Conservation (phyloP, 2,113 vertebrate genomes). For the Antennarius striatus region DNA sequence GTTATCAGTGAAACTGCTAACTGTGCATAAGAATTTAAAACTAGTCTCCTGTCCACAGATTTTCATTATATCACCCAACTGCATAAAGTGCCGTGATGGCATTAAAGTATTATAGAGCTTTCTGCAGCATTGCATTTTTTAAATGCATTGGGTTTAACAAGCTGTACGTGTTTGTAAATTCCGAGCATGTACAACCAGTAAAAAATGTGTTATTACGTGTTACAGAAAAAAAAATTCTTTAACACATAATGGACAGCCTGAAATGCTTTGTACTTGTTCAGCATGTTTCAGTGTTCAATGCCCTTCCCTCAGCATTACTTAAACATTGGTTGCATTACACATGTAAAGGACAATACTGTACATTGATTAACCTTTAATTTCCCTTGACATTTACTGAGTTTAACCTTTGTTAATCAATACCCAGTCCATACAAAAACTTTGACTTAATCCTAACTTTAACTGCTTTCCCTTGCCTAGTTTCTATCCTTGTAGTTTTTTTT, state of each 20-base stretch:
- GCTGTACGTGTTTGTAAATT: too few relatives aligned
- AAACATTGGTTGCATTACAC: neutral
- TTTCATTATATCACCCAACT: too few relatives aligned
- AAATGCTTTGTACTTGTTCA: slow-evolving; percentile 12
- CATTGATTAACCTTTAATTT: slow-evolving; percentile 47
- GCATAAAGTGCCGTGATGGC: too few relatives aligned
- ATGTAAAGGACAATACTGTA: slow-evolving; percentile 20
- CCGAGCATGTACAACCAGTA: neutral
- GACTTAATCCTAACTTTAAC: neutral
- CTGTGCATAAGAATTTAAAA: too few relatives aligned
- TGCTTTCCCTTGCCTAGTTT: neutral
- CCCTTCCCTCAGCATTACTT: neutral
- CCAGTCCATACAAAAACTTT: slow-evolving; percentile 3
- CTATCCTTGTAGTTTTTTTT: too few relatives aligned
- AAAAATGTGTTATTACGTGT: too few relatives aligned
- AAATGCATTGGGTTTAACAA: too few relatives aligned
- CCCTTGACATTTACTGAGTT: slow-evolving; percentile 3
- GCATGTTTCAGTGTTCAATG: slow-evolving; percentile 3
- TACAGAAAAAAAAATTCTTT: neutral
- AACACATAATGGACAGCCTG: neutral
- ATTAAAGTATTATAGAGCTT: too few relatives aligned
- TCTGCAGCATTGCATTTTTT: too few relatives aligned
- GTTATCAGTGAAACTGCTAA: too few relatives aligned
- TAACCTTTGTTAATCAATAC: slow-evolving; percentile 18
- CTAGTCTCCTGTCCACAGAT: too few relatives aligned